Conservation (phyloP, 2,888 invertebrate species). For the Chelonus formosanus region DNA sequence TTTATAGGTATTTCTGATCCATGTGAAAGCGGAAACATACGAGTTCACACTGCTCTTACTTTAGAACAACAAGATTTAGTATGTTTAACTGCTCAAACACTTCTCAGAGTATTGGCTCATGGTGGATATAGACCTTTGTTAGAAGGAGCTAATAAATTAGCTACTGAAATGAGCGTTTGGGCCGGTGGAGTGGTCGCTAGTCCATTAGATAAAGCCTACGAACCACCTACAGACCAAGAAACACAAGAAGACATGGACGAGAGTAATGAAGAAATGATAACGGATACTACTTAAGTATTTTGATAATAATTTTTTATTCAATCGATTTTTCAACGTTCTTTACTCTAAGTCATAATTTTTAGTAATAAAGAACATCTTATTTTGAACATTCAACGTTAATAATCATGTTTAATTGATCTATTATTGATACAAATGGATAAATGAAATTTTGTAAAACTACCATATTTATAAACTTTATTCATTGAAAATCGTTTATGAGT, state of each 20-base stretch:
- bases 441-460: too few species aligned
- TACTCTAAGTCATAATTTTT: too few species aligned
- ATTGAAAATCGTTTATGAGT: too few species aligned
- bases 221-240: slow-evolving; percentile 76
- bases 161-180: slow-evolving; percentile 94
- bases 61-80: slow-evolving; percentile 92
- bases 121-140: slow-evolving; percentile 94
- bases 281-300: slow-evolving; percentile 60
- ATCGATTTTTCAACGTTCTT: too few species aligned
- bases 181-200: slow-evolving; percentile 92
- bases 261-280: slow-evolving; percentile 75
- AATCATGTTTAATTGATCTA: too few species aligned
- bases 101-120: slow-evolving; percentile 89
- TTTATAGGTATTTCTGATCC: slow-evolving; percentile 82
- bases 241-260: slow-evolving; percentile 78
- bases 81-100: slow-evolving; percentile 92
- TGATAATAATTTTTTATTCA: slow-evolving; percentile 1
- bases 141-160: slow-evolving; percentile 73
- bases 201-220: slow-evolving; percentile 93
- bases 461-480: too few species aligned
- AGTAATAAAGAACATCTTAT: too few species aligned
- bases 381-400: too few species aligned
- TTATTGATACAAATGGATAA: too few species aligned
- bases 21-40: slow-evolving; percentile 87
- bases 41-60: slow-evolving; percentile 90